Base-by-base conservation (phyloP, 2,888 invertebrate genomes). In the Neoaliturus tenellus region DNA sequence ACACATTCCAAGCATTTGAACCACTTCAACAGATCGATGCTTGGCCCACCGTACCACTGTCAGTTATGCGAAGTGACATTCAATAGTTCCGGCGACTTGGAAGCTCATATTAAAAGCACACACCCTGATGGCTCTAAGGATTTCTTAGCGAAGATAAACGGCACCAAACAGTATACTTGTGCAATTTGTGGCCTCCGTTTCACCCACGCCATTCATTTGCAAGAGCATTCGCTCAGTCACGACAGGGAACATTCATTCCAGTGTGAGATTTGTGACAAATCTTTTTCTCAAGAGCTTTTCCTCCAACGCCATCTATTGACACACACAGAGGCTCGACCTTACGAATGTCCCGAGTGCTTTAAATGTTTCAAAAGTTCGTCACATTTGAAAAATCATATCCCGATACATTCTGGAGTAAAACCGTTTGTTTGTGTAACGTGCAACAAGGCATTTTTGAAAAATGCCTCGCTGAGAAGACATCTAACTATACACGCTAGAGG, bases 1-100 rank as follows among this genome's bases (percentile, higher is more conserved):
- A 93, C 93, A 0, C 94, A 94, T 89, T 91, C 91, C 55, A 83
- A 83, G 55, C 67, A 84, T 35, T 25, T 58, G 12, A 81, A 81
- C 23, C 41, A 41, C 17, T 58, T 62, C 20, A 81, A 39, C 10
- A 55, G 73, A 58, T 25, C 62, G 0, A 48, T 69, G 48, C 44
- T 69, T 20, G 35, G 48, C 12, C 69, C 80, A 48, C 48, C 83
- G 8, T 82, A 35, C 62, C 25, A 80, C 23, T 85, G 85, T 73
- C 55, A 80, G 83, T 8, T 85, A 2, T 85, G 85, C 51, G 73
- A 84, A 31, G 12, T 80, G 14, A 44, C 41, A 17, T 85, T 82
- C 55, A 69, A 62, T 20, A 73, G 41, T 55, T 82, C 83, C 4
- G 80, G 80, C 14, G 86, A 86, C 20, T 71, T 86, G 20, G 85